Conservation (phyloP, 1,140 invertebrate genomes). For the Formica exsecta region DNA sequence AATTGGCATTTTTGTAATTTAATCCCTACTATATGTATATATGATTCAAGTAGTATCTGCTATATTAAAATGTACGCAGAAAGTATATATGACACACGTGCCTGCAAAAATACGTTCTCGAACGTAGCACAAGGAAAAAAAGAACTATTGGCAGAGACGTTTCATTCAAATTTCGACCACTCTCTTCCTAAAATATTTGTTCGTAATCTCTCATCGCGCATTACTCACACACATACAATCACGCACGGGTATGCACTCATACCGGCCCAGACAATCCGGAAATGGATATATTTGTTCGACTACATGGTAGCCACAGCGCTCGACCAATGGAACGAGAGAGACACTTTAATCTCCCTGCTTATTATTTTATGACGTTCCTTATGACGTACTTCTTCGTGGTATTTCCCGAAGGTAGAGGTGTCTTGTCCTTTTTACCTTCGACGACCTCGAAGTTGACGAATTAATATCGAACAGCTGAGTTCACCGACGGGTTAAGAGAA, state of each 20-base stretch:
- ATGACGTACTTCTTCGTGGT: constrained; percentile 66
- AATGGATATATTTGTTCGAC: constrained; percentile 74
- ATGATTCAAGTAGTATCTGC: neutral
- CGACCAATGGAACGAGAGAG: constrained; percentile 78
- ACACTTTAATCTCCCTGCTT: constrained; percentile 68
- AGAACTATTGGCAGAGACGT: constrained; percentile 58
- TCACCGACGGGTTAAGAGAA: constrained; percentile 72
- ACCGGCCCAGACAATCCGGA: constrained; percentile 46
- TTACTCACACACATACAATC: constrained; percentile 17
- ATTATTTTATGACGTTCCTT: constrained; percentile 64
- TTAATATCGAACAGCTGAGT: constrained; percentile 77
- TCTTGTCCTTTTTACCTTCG: constrained; percentile 40
- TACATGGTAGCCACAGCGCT: constrained; percentile 77
- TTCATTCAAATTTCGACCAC: constrained; percentile 61
- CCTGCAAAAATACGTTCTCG: constrained; percentile 46
- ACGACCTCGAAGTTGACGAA: constrained; percentile 71
- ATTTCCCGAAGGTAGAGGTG: constrained; percentile 61
- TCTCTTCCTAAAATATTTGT: constrained; percentile 46
- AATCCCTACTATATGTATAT: neutral
- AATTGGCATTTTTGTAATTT: neutral
- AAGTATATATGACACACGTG: too few relatives aligned
- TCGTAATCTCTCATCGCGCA: constrained; percentile 24
- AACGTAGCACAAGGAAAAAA: constrained; percentile 57
- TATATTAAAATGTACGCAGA: constrained; percentile 32
- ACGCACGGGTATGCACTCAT: constrained; percentile 7